A percentile compares a stretch with the other conserved stretches of the same genome.
phyloP scores from a whole-genome alignment of 2,797 vertebrate species.

The Schizopygopsis pylzovi region DNA sequence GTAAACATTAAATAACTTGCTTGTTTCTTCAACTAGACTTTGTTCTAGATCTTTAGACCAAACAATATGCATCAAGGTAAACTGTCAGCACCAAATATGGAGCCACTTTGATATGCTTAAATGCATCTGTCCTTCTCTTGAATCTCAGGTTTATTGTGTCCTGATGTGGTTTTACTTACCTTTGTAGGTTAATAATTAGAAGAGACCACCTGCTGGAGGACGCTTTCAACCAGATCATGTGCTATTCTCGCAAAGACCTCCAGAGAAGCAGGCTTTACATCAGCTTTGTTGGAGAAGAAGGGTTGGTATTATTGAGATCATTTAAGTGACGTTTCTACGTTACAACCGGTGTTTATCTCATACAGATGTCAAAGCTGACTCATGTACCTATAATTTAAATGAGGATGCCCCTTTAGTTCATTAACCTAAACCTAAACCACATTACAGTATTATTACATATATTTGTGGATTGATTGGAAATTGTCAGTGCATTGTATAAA shows the following conservation, averaged over 20 bases:
- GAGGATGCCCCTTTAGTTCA: background rate
- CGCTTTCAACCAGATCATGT: constrained; percentile 99
- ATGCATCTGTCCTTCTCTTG: background rate
- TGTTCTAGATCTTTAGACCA: background rate
- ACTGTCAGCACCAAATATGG: background rate
- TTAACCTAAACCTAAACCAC: background rate
- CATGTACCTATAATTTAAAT: background rate
- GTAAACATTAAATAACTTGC: background rate
- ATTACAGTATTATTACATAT: background rate
- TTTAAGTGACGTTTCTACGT: background rate
- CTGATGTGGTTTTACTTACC: constrained; percentile 1
- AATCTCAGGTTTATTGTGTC: constrained; percentile 2
- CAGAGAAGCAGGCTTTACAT: constrained; percentile 97
- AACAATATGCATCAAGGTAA: background rate
- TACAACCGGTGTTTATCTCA: background rate
- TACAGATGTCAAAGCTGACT: background rate
- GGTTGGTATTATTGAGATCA: constrained; percentile 78
- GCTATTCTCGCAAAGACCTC: constrained; percentile 95
- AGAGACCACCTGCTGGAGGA: constrained; percentile 97
- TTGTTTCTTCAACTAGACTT: background rate
- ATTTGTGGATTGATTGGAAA: constrained; percentile 3
- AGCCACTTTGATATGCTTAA: background rate
- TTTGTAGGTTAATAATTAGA: constrained; percentile 91
- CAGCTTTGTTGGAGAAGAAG: constrained; percentile 96
- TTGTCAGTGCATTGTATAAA: background rate